Base-by-base conservation (phyloP, 2,797 vertebrate species). In the Bucorvus abyssinicus region DNA sequence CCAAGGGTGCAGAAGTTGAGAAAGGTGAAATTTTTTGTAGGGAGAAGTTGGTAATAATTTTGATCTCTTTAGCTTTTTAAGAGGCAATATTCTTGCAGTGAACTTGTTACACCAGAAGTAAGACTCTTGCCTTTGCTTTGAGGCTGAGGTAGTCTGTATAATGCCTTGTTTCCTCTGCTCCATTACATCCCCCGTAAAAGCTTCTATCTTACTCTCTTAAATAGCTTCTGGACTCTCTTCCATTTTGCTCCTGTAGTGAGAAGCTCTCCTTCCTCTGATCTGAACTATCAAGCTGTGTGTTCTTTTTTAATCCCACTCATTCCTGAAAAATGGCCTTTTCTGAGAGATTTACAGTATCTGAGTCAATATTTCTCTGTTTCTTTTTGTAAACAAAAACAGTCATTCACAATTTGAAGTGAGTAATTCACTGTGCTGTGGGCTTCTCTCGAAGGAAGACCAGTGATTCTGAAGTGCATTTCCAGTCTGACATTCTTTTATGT, bases 321-420 rank as follows among this genome's bases (percentile, higher is more conserved):
- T 94, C 36, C 82, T 93, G 74, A 84, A 86, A 87, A 94, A 42
- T 82, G 85, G 73, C 74, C 59, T 88, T 91, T 93, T 63, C 87
- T 70, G 73, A 91, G 83, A 38, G 81, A 61, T 69, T 87, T 78
- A 56, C 65, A 63, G 65, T 56, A 30, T 92, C 76, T 94, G 92
- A 95, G 83, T 83, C 80, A 89, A 59, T 90, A 93, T 94, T 95
- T 93, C 38, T 74, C 49, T 71, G 1, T 89, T 90, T 87, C 36
- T 84, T 81, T 87, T 64, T 53, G 36, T 87, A 91, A 94, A 93
- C 80, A 86, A 79, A 86, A 27, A 3, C 26, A 90, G 71, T 91
- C 77, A 86, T 78, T 91, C n/a, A 27, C 50, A 34, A 56, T 78
- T 84, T n/a, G 38, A 52, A 75, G 14, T 18, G 27, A 94, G 44